phyloP scores from a whole-genome alignment of 2,797 vertebrate species.

The Pantherophis vulpinus region DNA sequence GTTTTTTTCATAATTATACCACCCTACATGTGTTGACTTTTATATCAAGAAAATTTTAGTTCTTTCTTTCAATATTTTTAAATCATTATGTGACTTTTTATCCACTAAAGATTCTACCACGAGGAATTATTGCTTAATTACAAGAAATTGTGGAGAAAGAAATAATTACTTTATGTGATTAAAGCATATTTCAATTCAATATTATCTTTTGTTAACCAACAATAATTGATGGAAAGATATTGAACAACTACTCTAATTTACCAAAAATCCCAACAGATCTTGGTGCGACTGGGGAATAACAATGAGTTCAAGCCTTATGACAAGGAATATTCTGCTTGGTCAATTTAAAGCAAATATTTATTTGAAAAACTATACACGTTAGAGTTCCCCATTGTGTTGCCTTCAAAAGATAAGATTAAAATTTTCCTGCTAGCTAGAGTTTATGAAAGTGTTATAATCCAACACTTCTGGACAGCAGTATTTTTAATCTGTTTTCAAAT shows the following conservation, averaged over 20 bases:
- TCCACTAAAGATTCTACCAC: conserved; percentile 15
- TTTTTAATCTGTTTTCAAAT: neutral
- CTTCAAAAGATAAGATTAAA: neutral
- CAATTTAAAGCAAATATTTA: neutral
- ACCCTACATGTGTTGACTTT: neutral
- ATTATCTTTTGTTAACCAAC: neutral
- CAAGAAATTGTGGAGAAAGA: conserved; percentile 14
- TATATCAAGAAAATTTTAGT: neutral
- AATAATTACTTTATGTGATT: conserved; percentile 4
- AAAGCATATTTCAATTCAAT: neutral
- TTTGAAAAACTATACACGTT: neutral
- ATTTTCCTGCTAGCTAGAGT: neutral
- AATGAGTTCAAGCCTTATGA: neutral
- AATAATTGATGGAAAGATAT: too few relatives aligned
- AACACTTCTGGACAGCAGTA: neutral
- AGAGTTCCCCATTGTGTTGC: neutral
- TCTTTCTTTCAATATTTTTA: conserved; percentile 11
- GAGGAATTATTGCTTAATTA: conserved; percentile 28
- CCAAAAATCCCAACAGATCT: neutral
- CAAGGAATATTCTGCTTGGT: neutral
- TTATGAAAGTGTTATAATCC: neutral
- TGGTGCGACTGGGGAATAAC: neutral
- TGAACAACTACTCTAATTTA: too few relatives aligned
- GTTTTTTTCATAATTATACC: neutral
- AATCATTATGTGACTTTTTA: conserved; percentile 17